These are phyloP conservation scores for Ovibos moschatus DNA, from an alignment of 2,113 vertebrate genomes.

Conservation along the genomic window DNA sequence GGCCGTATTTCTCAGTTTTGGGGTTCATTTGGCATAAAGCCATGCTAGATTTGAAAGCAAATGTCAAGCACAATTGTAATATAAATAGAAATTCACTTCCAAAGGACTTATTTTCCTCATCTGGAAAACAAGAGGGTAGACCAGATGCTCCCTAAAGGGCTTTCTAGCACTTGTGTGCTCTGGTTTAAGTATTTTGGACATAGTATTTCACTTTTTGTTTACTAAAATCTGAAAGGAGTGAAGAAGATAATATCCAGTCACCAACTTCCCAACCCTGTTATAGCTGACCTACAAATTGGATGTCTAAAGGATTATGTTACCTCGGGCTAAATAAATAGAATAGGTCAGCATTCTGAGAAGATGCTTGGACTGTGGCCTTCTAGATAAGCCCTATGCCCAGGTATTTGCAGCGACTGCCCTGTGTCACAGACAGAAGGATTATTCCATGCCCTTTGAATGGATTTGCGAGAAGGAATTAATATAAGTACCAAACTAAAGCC, in stretches of 20 bases:
- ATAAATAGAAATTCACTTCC: conserved; percentile 20
- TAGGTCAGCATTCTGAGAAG: neutral
- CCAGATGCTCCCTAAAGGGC: conserved; percentile 31
- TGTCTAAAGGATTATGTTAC: conserved; percentile 5
- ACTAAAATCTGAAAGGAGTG: conserved; percentile 2
- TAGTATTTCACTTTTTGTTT: conserved; percentile 42
- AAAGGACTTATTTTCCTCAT: neutral
- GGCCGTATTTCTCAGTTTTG: conserved; percentile 6
- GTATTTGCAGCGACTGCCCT: neutral
- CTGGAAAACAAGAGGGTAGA: conserved; percentile 23
- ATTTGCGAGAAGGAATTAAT: neutral
- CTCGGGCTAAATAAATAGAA: conserved; percentile 9
- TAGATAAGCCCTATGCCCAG: neutral
- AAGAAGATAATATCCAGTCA: neutral
- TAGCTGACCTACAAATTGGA: neutral
- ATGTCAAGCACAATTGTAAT: conserved; percentile 25
- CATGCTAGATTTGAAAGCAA: conserved; percentile 49
- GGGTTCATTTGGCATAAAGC: conserved; percentile 30
- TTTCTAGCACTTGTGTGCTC: neutral
- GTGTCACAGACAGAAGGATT: neutral
- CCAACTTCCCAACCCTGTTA: neutral
- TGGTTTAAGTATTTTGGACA: conserved; percentile 26
- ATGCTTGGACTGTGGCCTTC: neutral
- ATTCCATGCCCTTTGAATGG: neutral
- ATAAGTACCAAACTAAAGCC: neutral